phyloP scores from a whole-genome alignment of 1,140 invertebrate species.

The Hypothenemus hampei region DNA sequence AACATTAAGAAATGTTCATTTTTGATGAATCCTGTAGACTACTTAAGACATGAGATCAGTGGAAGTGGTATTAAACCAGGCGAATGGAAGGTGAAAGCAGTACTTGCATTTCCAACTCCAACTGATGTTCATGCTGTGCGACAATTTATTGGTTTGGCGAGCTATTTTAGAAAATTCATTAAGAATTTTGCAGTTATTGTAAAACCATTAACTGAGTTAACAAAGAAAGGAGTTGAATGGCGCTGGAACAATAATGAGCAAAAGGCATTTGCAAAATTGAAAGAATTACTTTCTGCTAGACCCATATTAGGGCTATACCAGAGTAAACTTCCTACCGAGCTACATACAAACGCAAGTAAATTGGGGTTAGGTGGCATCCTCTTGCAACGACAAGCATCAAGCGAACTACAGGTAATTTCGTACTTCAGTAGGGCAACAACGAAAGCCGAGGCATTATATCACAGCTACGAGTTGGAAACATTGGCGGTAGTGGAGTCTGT shows the following conservation, averaged over 20 bases:
- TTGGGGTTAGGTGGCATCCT: conserved; percentile 38
- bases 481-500: conserved; percentile 26
- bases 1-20: conserved; percentile 21
- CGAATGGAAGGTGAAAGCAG: conserved; percentile 28
- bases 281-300: not conserved
- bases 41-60: conserved; percentile 15
- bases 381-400: conserved; percentile 31
- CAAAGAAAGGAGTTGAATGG: conserved; percentile 16
- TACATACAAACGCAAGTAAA: conserved; percentile 25
- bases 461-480: conserved; percentile 9
- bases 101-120: conserved; percentile 24
- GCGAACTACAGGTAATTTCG: not conserved
- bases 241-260: conserved; percentile 16
- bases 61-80: not conserved
- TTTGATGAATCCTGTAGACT: conserved; percentile 10
- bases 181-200: conserved; percentile 30
- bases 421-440: conserved; percentile 26
- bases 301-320: not conserved
- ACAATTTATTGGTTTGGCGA: conserved; percentile 43
- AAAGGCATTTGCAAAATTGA: conserved; percentile 25
- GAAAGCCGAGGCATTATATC: conserved; percentile 16
- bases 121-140: conserved; percentile 36
- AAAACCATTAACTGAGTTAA: conserved; percentile 23
- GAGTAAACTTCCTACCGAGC: not conserved
- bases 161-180: conserved; percentile 37